Evolutionary conservation across 2,888 invertebrate genomes (phyloP).

Genomic region (Aricia artaxerxes): DNA sequence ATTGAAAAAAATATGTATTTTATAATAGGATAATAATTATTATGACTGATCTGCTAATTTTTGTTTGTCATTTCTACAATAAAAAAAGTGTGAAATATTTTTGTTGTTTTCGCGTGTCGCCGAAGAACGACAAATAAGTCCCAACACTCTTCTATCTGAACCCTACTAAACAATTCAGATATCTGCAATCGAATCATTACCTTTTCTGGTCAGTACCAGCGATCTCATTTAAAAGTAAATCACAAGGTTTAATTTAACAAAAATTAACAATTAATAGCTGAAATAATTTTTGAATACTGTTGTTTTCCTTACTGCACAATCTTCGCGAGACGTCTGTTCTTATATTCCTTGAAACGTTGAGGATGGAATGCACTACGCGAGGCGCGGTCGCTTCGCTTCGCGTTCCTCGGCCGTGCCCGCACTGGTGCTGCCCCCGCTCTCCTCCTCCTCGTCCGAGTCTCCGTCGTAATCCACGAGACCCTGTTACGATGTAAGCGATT

Average conservation of each 20-base stretch:
- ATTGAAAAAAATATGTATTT: not conserved
- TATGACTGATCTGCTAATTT: not conserved
- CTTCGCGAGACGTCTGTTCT: constrained; percentile 51
- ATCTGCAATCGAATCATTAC: not conserved
- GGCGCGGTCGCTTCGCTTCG: constrained; percentile 86
- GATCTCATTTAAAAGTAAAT: not conserved
- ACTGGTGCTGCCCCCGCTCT: constrained; percentile 57
- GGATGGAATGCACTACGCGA: constrained; percentile 82
- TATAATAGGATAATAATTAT: not conserved
- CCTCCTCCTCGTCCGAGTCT: constrained; percentile 97
- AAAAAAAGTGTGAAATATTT: not conserved
- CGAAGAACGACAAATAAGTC: not conserved
- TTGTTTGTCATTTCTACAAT: not conserved
- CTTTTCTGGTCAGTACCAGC: constrained; percentile 14
- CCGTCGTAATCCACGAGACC: constrained; percentile 98
- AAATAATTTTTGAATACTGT: constrained; percentile 23
- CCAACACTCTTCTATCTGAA: not conserved
- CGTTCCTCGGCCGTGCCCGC: constrained; percentile 58
- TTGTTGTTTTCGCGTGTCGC: not conserved
- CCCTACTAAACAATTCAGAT: not conserved
- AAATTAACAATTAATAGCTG: constrained; percentile 16
- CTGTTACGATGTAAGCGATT: constrained; percentile 62
- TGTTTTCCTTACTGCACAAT: constrained; percentile 24
- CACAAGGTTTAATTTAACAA: constrained; percentile 16
- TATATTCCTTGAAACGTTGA: constrained; percentile 66